Base-by-base conservation (phyloP, 2,888 invertebrate genomes). In the Cantharis rustica region DNA sequence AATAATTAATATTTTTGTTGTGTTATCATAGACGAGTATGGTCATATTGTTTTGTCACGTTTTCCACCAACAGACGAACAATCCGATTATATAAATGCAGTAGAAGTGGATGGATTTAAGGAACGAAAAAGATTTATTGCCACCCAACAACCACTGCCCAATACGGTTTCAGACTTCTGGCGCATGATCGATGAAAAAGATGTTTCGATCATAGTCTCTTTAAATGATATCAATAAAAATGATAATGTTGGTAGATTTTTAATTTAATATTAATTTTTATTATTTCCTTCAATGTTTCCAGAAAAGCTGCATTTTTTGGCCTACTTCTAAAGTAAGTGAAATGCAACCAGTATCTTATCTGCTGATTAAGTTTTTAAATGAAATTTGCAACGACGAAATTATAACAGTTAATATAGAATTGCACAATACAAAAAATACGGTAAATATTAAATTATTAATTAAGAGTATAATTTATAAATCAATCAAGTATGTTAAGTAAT, bases 71-170 rank as follows among this genome's bases (percentile, higher is more conserved):
- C 83, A 2, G 88, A 89, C 66, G 85, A 84, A 63, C 82, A 85
- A 47, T 88, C 89, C 15, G 86, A 88, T 72, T 90, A 89, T 79
- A 88, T 90, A 16, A 88, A 89, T 66, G 89, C 89, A 62, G 68
- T 78, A 5, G 66, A 73, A 77, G 87, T 88, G 3, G 86, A 86
- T 71, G 85, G 86, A 27, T 84, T 85, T 70, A 82, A 80, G 68
- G 78, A 77, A 69, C 85, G 84, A 20, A 83, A 85, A 79, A 86
- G 86, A 72, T 87, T 87, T 68, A 82, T 88, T 3, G 86, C 85
- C 0, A 85, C 88, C 0, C 87, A 88, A 75, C 81, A 85, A 17
- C 88, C 88, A 3, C 64, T 88, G 70, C 85, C 86, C 1, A 76
- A 82, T 1, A 88, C 88, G 1, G 78, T 86, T 3, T 80, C 78